A percentile compares a stretch with the other conserved stretches of the same genome.
These are phyloP conservation scores for Drosophila anomelani DNA, from an alignment of 2,888 invertebrate genomes.

Conservation along the genomic window DNA sequence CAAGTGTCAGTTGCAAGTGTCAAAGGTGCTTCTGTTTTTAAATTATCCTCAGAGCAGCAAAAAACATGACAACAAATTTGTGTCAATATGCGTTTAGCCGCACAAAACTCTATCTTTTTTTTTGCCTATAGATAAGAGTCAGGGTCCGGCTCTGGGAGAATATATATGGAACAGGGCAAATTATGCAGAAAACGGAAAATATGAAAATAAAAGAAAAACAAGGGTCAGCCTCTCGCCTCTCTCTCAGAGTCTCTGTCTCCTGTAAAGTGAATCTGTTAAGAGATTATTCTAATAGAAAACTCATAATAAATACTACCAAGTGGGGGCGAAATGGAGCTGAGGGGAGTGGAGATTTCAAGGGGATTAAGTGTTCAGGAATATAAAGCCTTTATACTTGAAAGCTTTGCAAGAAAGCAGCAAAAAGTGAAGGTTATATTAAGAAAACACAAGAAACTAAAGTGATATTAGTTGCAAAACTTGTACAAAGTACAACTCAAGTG, in stretches of 20 bases:
- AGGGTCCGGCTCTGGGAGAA: conserved; percentile 14
- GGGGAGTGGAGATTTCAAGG: conserved; percentile 6
- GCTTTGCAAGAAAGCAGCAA: not conserved
- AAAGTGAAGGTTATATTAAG: not conserved
- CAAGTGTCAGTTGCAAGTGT: conserved; percentile 80
- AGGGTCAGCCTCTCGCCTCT: conserved; percentile 17
- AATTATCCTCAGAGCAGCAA: conserved; percentile 65
- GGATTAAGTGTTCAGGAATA: conserved; percentile 17
- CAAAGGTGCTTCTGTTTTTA: conserved; percentile 77
- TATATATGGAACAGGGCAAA: conserved; percentile 56
- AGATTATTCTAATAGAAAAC: conserved; percentile 51
- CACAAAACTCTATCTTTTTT: conserved; percentile 49
- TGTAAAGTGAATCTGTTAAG: conserved; percentile 52
- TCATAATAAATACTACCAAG: conserved; percentile 35
- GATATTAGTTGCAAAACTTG: not conserved
- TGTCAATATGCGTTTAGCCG: conserved; percentile 77
- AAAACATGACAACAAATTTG: conserved; percentile 67
- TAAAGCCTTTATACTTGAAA: conserved; percentile 7
- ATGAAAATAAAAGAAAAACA: conserved; percentile 48
- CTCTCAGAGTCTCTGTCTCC: not conserved
- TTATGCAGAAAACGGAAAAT: conserved; percentile 72
- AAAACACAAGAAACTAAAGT: not conserved
- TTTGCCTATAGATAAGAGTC: conserved; percentile 58
- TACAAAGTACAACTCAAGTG: not conserved
- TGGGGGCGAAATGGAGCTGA: conserved; percentile 5